These are phyloP conservation scores for Stigmatopora argus DNA, from an alignment of 2,113 vertebrate species.

Conservation along the genomic window DNA sequence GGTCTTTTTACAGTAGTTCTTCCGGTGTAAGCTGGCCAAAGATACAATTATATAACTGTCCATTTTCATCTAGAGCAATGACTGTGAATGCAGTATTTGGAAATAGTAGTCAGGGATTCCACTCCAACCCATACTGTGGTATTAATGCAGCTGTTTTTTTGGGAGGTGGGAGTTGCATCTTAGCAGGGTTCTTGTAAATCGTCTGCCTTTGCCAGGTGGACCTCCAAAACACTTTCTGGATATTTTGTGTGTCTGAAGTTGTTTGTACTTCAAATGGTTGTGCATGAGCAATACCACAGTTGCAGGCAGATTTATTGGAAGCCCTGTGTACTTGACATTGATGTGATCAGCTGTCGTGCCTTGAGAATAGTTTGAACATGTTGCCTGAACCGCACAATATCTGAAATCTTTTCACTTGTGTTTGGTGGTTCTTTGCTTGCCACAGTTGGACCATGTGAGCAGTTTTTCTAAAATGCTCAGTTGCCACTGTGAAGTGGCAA, in stretches of 20 bases:
- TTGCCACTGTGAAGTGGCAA: slow-evolving; percentile 9
- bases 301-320: slow-evolving; percentile 41
- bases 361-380: slow-evolving; percentile 98
- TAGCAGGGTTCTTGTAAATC: slow-evolving; percentile 69
- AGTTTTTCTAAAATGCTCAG: background rate
- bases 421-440: slow-evolving; percentile 12
- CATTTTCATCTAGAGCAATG: slow-evolving; percentile 77
- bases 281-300: slow-evolving; percentile 47
- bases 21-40: slow-evolving; percentile 99
- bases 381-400: slow-evolving; percentile 75
- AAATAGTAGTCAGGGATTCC: slow-evolving; percentile 49
- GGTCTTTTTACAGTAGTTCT: slow-evolving; percentile 82
- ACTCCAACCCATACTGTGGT: slow-evolving; percentile 52
- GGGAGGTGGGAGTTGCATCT: slow-evolving; percentile 21
- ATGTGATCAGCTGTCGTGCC: slow-evolving; percentile 95
- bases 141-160: slow-evolving; percentile 46
- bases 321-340: slow-evolving; percentile 83
- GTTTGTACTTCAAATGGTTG: slow-evolving; percentile 37
- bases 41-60: slow-evolving; percentile 86
- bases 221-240: slow-evolving; percentile 40
- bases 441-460: background rate
- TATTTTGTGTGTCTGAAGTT: slow-evolving; percentile 37
- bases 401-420: slow-evolving; percentile 42
- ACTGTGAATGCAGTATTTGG: slow-evolving; percentile 38
- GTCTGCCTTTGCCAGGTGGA: slow-evolving; percentile 29